Base-by-base conservation (phyloP, 2,113 vertebrate genomes). In the Rhodinocichla rosea region DNA sequence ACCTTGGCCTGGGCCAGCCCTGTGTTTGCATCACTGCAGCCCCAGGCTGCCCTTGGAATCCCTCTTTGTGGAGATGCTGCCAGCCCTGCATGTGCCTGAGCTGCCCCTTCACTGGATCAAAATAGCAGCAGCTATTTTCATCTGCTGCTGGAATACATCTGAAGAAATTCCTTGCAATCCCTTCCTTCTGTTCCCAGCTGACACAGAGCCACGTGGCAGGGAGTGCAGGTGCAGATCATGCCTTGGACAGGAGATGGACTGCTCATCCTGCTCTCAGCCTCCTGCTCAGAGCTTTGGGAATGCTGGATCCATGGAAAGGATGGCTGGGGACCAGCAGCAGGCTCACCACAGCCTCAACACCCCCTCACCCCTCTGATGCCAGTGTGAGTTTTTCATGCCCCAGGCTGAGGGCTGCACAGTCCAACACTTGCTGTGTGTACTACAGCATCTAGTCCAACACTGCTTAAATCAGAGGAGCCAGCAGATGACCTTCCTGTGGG, bases 81-180 rank as follows among this genome's bases (percentile, higher is more conserved):
- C 92, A 84, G 87, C 67, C 90, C 87, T 13, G 53, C 84, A 30
- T 91, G 95, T 37, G 86, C 86, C 30, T 75, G 39, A 52, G 67
- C 78, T 77, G 94, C 79, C 56, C 9, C 75, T 88, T 70, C 5
- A 2, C 50, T 16, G 11, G 75, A 90, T 93, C 87, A 83, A 94
- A 92, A 96, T 85, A 96, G 95, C 33, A 94, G 91, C 95, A 74
- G 91, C 93, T 94, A 97, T 89, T 97, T 84, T 84, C 92, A 97
- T 89, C 90, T 1, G 9, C 74, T 87, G 42, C 71, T 90, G 89
- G 50, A 96, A 82, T 30, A 92, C 50, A 82, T 67, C 52, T 80
- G 93, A 71, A 88, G 85, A 82, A 87, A 89, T 89, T 88, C 92
- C 77, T 71, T 19, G 35, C 59, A 13, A 28, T 67, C 52, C 63